phyloP scores from a whole-genome alignment of 1,140 invertebrate species.

The Drosophila eugracilis region DNA sequence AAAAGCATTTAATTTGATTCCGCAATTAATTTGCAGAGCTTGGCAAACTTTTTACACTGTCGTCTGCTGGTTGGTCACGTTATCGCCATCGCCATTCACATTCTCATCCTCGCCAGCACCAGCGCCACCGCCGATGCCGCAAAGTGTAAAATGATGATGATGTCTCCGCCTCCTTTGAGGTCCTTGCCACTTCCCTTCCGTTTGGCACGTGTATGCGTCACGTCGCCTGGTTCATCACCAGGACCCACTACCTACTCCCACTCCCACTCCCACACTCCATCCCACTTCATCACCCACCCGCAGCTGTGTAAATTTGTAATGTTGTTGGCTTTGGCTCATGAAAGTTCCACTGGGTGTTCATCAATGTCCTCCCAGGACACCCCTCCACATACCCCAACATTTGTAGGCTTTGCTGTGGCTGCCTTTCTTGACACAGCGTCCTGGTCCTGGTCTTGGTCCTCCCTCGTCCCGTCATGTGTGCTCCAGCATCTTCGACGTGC shows the following conservation, averaged over 20 bases:
- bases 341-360: slow-evolving; percentile 55
- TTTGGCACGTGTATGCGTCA: slow-evolving; percentile 55
- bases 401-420: slow-evolving; percentile 75
- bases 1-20: slow-evolving; percentile 24
- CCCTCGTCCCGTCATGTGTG: slow-evolving; percentile 13
- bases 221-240: slow-evolving; percentile 45
- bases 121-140: slow-evolving; percentile 19
- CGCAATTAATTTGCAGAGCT: slow-evolving; percentile 25
- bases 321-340: slow-evolving; percentile 57
- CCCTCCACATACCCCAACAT: neutral
- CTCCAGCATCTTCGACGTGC: slow-evolving; percentile 69
- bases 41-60: slow-evolving; percentile 41
- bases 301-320: slow-evolving; percentile 58
- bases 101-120: neutral
- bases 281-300: slow-evolving; percentile 5
- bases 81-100: slow-evolving; percentile 34
- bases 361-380: slow-evolving; percentile 26
- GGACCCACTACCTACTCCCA: neutral
- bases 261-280: neutral
- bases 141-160: slow-evolving; percentile 59
- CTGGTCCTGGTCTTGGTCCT: slow-evolving; percentile 20
- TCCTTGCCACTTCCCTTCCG: slow-evolving; percentile 1
- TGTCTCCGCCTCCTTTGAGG: slow-evolving; percentile 25
- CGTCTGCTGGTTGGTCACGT: slow-evolving; percentile 42
- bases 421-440: slow-evolving; percentile 63